These are phyloP conservation scores for Manacus vitellinus DNA, from an alignment of 2,113 vertebrate genomes.

Conservation along the genomic window DNA sequence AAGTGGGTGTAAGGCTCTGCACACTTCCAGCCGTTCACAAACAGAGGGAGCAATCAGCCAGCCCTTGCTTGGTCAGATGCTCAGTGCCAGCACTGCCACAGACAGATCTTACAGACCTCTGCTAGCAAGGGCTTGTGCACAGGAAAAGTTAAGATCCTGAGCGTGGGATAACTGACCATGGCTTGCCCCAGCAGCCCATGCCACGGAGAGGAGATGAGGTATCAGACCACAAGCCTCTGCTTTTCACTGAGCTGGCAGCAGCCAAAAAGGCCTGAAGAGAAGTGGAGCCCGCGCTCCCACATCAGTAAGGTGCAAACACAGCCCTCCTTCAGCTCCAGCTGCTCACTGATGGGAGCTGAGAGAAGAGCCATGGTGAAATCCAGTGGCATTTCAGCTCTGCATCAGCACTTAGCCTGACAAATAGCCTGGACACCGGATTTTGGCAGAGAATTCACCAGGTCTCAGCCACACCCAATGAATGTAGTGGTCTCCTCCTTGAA, in stretches of 20 bases:
- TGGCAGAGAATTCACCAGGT: not conserved
- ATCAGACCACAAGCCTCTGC: not conserved
- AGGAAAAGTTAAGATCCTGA: not conserved
- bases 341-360: not conserved
- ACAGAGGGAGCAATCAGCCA: not conserved
- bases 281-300: not conserved
- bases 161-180: not conserved
- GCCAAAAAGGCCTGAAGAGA: not conserved
- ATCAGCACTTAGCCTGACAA: not conserved
- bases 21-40: not conserved
- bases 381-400: not conserved
- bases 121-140: not conserved
- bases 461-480: rapidly evolving
- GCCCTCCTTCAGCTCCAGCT: rapidly evolving
- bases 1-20: not conserved
- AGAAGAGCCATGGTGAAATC: not conserved
- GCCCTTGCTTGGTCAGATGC: not conserved
- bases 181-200: not conserved
- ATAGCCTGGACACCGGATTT: not conserved
- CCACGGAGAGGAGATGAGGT: rapidly evolving
- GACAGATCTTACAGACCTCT: not conserved
- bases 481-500: not conserved
- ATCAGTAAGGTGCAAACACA: not conserved
- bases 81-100: not conserved
- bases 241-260: not conserved